Conservation (phyloP, 2,797 vertebrate genomes). For the Alouatta caraya region DNA sequence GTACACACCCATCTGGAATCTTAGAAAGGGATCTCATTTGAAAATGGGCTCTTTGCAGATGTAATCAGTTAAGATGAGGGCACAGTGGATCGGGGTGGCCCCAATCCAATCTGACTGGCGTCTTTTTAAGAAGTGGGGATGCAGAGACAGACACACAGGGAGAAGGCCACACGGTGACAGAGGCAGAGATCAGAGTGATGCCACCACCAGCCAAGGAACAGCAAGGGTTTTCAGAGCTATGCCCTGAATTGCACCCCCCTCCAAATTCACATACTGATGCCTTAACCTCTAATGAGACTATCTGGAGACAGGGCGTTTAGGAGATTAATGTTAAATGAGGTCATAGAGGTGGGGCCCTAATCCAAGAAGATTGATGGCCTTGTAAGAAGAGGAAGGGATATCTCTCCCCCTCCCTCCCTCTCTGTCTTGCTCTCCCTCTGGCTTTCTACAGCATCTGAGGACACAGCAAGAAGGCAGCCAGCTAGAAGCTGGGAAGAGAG, state of each 20-base stretch:
- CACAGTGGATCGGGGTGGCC: neutral
- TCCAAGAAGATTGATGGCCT: neutral
- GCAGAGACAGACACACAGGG: neutral
- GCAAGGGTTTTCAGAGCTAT: neutral
- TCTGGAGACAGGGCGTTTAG: no score
- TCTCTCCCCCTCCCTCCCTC: no score
- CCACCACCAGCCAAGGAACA: neutral
- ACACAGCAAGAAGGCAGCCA: neutral
- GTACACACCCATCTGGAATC: neutral
- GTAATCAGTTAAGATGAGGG: neutral
- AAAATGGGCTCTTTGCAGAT: neutral
- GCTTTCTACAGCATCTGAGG: no score
- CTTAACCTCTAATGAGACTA: no score
- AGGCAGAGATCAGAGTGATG: neutral
- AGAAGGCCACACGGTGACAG: accelerated
- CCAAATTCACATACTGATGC: no score
- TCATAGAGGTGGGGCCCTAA: no score
- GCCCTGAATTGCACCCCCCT: neutral
- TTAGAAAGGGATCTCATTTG: neutral
- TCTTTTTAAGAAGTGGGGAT: neutral
- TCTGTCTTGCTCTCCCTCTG: neutral
- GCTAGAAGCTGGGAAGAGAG: neutral
- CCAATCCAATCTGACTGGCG: neutral
- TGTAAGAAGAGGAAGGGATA: neutral
- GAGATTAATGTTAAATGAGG: neutral